Evolutionary conservation across 2,113 vertebrate genomes (phyloP), one percentile per base, ranked within the genome.

Genomic region (Ramphastos sulfuratus): DNA sequence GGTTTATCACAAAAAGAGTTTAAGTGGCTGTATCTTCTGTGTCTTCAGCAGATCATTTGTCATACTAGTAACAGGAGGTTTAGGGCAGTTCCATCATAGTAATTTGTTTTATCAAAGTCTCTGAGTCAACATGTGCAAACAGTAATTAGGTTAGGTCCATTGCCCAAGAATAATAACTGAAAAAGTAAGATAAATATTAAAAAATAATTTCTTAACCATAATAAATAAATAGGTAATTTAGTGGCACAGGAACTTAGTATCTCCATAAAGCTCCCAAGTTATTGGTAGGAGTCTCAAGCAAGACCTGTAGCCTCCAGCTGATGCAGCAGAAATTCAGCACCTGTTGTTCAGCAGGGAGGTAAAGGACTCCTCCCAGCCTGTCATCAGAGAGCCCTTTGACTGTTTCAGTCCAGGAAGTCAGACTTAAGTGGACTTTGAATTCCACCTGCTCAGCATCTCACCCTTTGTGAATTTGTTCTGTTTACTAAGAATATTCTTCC

Each of bases 101-200:
- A 78, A 78, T 82, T 84, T 79, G 42, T 92, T 91, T 94, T 95
- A 86, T 69, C 33, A 72, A 92, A 87, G 16, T 58, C 37, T 95
- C 72, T 82, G 58, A 91, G 42, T 81, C 81, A 92, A 28, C 37
- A 79, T 72, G 37, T 63, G 31, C 28, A 91, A 89, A 91, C 24
- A 87, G 31, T 78, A 92, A 89, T 92, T 93, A 90, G 9, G 74
- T 74, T 89, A 87, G 54, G 23, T 70, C 30, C 56, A 78, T 55
- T 78, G 54, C 25, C 44, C 61, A 78, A 65, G 39, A 89, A 58
- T 30, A 89, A 82, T 31, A 73, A 55, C 54, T 37, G 28, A 10
- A 37, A 77, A 55, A 48, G 17, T 4, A 3, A 71, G 12, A 19
- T 70, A 82, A 75, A 75, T 12, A 46, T 11, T 18, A 64, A 39